Evolutionary conservation across 2,888 invertebrate species (phyloP).

Genomic region (Sminthurinus aureus): DNA sequence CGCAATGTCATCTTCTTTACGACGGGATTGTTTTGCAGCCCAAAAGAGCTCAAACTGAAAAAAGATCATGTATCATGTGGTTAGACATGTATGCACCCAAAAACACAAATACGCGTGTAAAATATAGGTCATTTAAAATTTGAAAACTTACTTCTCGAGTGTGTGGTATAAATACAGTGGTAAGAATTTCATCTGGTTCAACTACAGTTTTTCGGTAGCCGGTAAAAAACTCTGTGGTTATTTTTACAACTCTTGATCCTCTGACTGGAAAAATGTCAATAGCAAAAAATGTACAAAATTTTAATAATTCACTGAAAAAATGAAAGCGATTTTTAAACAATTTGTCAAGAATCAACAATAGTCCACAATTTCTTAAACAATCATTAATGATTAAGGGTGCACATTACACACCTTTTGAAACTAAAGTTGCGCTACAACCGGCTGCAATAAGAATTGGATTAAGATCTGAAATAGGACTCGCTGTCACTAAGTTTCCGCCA

Average conservation of each 20-base stretch:
- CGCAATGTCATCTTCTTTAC: constrained; percentile 94
- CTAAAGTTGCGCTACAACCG: constrained; percentile 60
- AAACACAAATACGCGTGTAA: background rate
- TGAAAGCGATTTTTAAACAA: background rate
- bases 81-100: constrained; percentile 75
- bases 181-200: constrained; percentile 6
- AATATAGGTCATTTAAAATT: no score
- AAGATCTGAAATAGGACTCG: constrained; percentile 95
- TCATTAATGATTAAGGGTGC: background rate
- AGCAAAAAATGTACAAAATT: background rate
- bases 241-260: background rate
- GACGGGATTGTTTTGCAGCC: constrained; percentile 89
- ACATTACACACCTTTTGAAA: constrained; percentile 34
- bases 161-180: constrained; percentile 75
- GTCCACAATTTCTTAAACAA: background rate
- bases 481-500: constrained; percentile 93
- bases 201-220: constrained; percentile 1
- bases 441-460: constrained; percentile 90
- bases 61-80: no score
- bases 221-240: background rate
- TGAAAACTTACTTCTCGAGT: constrained; percentile 64
- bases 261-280: background rate
- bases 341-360: background rate
- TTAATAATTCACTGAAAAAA: no score
- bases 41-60: constrained; percentile 74